Base-by-base conservation (phyloP, 2,113 vertebrate genomes). In the Lynx canadensis region DNA sequence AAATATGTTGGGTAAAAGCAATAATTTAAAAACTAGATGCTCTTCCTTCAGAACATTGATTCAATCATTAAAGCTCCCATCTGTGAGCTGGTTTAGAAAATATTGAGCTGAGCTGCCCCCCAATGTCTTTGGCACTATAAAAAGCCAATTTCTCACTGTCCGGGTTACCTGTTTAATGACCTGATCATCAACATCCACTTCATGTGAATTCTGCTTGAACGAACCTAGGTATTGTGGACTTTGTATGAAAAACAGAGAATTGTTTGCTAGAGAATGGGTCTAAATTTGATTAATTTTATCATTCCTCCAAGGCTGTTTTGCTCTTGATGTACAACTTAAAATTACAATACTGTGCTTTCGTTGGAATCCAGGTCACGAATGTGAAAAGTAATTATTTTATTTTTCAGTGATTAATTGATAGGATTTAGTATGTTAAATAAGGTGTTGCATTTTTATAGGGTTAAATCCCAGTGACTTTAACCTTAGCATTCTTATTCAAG, bases 21-120 rank as follows among this genome's bases (percentile, higher is more conserved):
- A 95, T 98, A 96, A 95, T 98, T 98, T 93, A 85, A 97, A 98
- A 97, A 93, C 63, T 88, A 81, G n/a, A 88, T 97, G 66, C 74
- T 92, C 48, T 86, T 97, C 74, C 88, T 97, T 55, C 33, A 97
- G 93, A n/a, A 95, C 60, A 95, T 82, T 94, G 93, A 97, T 97
- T 98, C 93, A 89, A 57, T 97, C 94, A 83, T 96, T 97, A 95
- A 96, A 95, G 38, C 13, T 76, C 55, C 89, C 7, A 38, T 92
- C 96, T 88, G 0, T 5, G 98, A 98, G 69, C 29, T 2, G 33
- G 5, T 63, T 95, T 91, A 96, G 82, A 90, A 97, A 96, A 96
- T 95, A 76, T 4, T 96, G 90, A 98, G 89, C 1, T 71, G 78
- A 98, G 65, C 9, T 97, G 52, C 69, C 16, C n/a, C 29, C 57